Percentiles rank a stretch among this genome's conserved stretches.
Conservation (phyloP, 2,113 vertebrate species). For the Heptranchias perlo region DNA sequence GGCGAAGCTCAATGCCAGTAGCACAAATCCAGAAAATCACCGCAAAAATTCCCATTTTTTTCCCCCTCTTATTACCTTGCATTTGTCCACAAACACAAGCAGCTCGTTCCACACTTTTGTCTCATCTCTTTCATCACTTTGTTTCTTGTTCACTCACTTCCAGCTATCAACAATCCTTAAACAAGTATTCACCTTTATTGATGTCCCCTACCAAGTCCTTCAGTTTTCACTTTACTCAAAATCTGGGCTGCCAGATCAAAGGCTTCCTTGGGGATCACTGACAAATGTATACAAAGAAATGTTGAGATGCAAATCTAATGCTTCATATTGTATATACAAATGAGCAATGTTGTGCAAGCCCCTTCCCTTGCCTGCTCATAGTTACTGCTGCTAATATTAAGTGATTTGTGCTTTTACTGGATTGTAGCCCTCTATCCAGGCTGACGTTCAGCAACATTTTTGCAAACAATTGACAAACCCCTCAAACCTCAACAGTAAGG, state of each 20-base stretch:
- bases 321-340: neutral
- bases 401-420: neutral
- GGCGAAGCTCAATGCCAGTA: neutral
- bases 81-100: neutral
- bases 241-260: neutral
- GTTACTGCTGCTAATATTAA: neutral
- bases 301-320: neutral
- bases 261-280: neutral
- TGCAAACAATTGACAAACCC: neutral
- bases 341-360: neutral
- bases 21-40: neutral
- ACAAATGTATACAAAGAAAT: neutral
- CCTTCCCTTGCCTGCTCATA: neutral
- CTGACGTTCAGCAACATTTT: neutral
- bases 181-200: neutral
- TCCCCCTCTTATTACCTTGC: neutral
- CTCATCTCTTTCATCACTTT: neutral
- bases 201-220: neutral
- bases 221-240: constrained; percentile 2
- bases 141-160: constrained; percentile 4
- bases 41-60: neutral
- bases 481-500: neutral
- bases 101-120: neutral
- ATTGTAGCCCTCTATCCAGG: neutral
- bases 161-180: neutral